Evolutionary conservation across 1,140 invertebrate genomes (phyloP).

Genomic region (Mizuhopecten yessoensis): DNA sequence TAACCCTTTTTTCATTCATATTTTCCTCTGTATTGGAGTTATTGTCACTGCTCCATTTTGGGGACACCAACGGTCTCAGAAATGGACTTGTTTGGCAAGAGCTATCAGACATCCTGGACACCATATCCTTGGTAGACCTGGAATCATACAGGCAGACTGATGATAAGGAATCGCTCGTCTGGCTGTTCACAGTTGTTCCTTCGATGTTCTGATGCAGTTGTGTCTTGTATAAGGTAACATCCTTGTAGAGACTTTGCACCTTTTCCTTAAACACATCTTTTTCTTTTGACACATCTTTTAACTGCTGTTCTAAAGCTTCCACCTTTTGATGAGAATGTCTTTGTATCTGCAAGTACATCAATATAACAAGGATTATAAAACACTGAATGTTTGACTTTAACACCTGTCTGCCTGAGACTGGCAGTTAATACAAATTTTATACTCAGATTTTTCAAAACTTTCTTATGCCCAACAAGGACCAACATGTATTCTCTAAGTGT

Average conservation of each 20-base stretch:
- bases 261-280: not conserved
- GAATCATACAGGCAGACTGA: not conserved
- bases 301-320: not conserved
- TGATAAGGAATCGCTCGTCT: not conserved
- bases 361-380: not conserved
- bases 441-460: too few relatives aligned
- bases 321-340: not conserved
- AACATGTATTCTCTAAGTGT: too few relatives aligned
- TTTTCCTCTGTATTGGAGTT: not conserved
- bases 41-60: not conserved
- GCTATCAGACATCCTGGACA: not conserved
- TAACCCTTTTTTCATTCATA: not conserved
- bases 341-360: not conserved
- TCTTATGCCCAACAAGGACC: too few relatives aligned
- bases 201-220: slow-evolving; percentile 23
- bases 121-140: not conserved
- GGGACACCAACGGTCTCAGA: not conserved
- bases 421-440: too few relatives aligned
- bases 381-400: not conserved
- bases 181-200: not conserved
- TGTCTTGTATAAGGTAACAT: not conserved
- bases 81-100: not conserved
- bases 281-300: slow-evolving; percentile 12
- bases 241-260: not conserved
- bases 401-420: not conserved